phyloP scores from a whole-genome alignment of 2,888 invertebrate genomes.

The Galeruca laticollis region DNA sequence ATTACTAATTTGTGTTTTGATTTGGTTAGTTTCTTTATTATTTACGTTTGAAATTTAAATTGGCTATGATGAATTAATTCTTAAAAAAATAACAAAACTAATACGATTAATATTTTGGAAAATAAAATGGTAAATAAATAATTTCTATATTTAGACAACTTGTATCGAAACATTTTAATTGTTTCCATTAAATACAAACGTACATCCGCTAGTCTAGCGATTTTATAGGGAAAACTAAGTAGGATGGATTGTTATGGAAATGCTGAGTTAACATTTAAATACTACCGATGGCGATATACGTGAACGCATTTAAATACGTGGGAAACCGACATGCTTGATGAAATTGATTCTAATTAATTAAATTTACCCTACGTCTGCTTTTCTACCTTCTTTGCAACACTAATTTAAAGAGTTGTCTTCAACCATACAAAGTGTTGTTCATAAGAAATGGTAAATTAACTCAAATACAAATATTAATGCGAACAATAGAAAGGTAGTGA shows the following conservation, averaged over 20 bases:
- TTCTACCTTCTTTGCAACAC: background rate
- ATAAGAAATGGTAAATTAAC: too few species aligned
- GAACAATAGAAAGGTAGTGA: too few species aligned
- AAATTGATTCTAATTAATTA: constrained; percentile 37
- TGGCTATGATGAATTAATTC: too few species aligned
- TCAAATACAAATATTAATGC: too few species aligned
- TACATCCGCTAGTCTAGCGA: constrained; percentile 21
- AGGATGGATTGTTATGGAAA: constrained; percentile 27
- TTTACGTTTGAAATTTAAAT: too few species aligned
- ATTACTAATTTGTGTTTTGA: too few species aligned
- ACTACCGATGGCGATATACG: constrained; percentile 7
- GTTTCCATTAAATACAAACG: background rate
- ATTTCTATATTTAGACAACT: background rate
- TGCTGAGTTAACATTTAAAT: constrained; percentile 28
- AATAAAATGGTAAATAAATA: background rate
- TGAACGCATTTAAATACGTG: constrained; percentile 37
- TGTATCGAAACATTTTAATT: background rate
- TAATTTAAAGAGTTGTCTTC: background rate
- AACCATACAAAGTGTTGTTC: too few species aligned
- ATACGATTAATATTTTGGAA: background rate
- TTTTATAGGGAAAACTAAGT: constrained; percentile 26
- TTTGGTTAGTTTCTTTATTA: too few species aligned
- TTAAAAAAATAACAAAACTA: too few species aligned
- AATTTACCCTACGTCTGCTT: constrained; percentile 19
- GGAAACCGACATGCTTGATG: constrained; percentile 37